A percentile compares a stretch with the other conserved stretches of the same genome.
Conservation (phyloP, 2,888 invertebrate species). For the Ferdinandea cuprea region DNA sequence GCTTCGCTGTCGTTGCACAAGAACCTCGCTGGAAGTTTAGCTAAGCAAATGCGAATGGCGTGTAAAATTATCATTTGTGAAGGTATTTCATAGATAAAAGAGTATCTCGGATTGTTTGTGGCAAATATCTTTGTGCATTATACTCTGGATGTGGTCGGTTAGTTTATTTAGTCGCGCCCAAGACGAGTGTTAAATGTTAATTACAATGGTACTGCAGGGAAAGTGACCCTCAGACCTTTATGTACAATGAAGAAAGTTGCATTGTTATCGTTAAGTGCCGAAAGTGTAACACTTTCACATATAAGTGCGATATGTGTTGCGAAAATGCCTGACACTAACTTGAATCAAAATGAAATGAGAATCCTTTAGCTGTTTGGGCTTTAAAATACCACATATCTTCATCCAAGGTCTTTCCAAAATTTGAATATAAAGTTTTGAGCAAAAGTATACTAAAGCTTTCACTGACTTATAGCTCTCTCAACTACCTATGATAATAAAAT, state of each 20-base stretch:
- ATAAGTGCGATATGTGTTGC: no score
- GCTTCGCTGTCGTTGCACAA: slow-evolving; percentile 7
- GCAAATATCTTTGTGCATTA: slow-evolving; percentile 19
- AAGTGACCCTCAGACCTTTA: neutral
- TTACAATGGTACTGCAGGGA: neutral
- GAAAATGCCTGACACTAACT: no score
- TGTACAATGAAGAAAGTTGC: neutral
- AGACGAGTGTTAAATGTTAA: neutral
- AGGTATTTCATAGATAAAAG: slow-evolving; percentile 60
- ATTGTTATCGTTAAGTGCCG: neutral
- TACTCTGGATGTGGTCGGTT: neutral
- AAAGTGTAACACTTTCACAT: neutral
- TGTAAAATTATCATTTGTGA: slow-evolving; percentile 66
- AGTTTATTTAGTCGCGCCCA: neutral
- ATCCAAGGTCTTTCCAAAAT: no score
- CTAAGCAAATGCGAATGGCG: slow-evolving; percentile 33
- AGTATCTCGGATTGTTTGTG: slow-evolving; percentile 2
- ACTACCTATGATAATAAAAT: no score
- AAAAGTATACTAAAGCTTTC: no score
- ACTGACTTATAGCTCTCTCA: no score
- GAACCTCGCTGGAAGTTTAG: slow-evolving; percentile 11
- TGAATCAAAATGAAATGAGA: no score
- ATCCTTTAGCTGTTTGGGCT: no score
- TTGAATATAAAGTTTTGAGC: no score
- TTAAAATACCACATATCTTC: no score